Evolutionary conservation across 2,888 invertebrate species (phyloP).

Genomic region (Sinhomidia bicolor): DNA sequence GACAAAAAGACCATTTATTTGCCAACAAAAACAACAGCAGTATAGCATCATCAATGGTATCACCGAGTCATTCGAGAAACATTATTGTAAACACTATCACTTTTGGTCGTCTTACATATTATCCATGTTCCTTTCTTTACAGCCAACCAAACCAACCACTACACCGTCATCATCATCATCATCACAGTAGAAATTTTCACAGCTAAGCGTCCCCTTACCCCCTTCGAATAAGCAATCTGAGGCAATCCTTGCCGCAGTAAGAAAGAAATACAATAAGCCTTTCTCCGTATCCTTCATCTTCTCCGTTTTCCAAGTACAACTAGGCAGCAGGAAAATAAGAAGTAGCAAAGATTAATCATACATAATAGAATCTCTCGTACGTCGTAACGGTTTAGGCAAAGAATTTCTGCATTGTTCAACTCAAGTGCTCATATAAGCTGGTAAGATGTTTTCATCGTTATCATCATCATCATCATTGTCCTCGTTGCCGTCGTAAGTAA

Average conservation of each 20-base stretch:
- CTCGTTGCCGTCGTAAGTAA: conserved; percentile 28
- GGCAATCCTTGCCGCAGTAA: neutral
- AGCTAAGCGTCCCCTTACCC: neutral
- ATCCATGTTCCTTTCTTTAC: too few species aligned
- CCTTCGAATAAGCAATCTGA: neutral
- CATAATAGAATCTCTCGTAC: too few species aligned
- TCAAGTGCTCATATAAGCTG: neutral
- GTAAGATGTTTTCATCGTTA: neutral
- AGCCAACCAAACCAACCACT: too few species aligned
- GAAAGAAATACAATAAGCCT: neutral
- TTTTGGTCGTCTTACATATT: neutral
- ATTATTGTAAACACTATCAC: conserved; percentile 16
- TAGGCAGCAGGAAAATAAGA: neutral
- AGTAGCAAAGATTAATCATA: neutral
- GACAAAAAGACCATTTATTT: conserved; percentile 60
- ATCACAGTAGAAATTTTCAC: neutral
- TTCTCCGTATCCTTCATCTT: neutral
- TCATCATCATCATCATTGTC: neutral
- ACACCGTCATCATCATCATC: too few species aligned
- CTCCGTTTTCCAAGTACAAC: neutral
- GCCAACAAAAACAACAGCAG: conserved; percentile 37
- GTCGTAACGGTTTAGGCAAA: too few species aligned
- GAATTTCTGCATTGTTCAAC: neutral
- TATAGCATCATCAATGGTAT: neutral
- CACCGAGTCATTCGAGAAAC: conserved; percentile 4